Base-by-base conservation (phyloP, 2,113 vertebrate species). In the Mionectes macconnelli region DNA sequence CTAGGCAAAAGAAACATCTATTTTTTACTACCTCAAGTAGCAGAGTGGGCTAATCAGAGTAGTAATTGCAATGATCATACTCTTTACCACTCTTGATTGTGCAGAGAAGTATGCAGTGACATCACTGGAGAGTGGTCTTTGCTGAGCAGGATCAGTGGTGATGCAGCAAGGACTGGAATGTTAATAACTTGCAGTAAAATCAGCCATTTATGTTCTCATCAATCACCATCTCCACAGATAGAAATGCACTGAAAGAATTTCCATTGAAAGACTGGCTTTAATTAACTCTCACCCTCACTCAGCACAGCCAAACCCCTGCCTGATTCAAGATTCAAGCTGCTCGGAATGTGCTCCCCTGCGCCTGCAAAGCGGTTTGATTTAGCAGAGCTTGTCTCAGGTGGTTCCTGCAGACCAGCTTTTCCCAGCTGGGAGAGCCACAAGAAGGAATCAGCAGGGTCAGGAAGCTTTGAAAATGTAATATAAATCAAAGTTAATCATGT, bases 391-490 rank as follows among this genome's bases (percentile, higher is more conserved):
- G 10, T 63, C 88, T 55, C 90, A 12, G 74, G 66, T 21, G 80
- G 86, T 78, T 87, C 77, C 14, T 9, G 52, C 73, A 90, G 42
- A 64, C 30, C 76, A 18, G 52, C 3, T 3, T 6, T 72, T 40
- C 93, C 62, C 88, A 94, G 53, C 64, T 77, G 87, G 56, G 85
- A 77, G 47, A 77, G 56, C n/a, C 64, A 78, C 49, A 10, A 33
- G 73, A 24, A 90, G 17, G 80, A 96, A 90, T 84, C 64, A 81
- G 89, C 93, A 70, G 52, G 60, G 90, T n/a, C 52, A 62, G 40
- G 62, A 79, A 84, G 83, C 88, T 93, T 92, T 92, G 76, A 86
- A 93, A 94, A 60, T 90, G 80, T 90, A 78, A 94, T 89, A 72
- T 64, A 68, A 92, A 95, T 84, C 88, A 96, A 92, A 94, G 72